Evolutionary conservation across 92 coral and sea anemone genomes (phyloP), one percentile per base, ranked within the genome.

Genomic region (Palythoa heliodiscus): DNA sequence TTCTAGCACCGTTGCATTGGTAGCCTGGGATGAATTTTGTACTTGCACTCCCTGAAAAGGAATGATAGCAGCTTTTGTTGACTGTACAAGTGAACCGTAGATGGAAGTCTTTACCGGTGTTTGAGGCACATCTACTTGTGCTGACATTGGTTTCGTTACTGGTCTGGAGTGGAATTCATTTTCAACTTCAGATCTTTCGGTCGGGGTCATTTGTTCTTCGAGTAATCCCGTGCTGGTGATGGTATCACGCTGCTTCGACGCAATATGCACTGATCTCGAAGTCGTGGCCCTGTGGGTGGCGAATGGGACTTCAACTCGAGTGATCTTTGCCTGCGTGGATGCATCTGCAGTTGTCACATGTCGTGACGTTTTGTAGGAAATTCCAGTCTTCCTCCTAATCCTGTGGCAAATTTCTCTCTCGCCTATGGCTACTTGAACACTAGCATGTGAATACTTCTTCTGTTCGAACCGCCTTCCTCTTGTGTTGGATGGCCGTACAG

Each of bases 361-460:
- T 13, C 38, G 22, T 48, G 16, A 50, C 5, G 72, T 48, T 22
- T 24, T 63, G 11, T n/a, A 19, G 14, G 50, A 38, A 11, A 37
- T 12, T 11, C 14, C 70, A 47, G 38, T 19, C 14, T 11, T 53
- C 48, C 11, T 75, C 19, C 52, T 23, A 43, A 11, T 17, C 7
- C 47, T 38, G 11, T n/a, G 40, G n/a, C 54, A 22, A 23, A 64
- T 20, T 64, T 66, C 83, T 10, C 39, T 43, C 57, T 37, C 83
- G 40, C 72, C 83, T 38, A 24, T 79, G 9, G 22, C 83, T 35
- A 10, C 83, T 63, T 79, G 83, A 4, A 79, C 72, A 63, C 73
- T 40, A 11, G 73, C 83, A 79, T 79, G 55, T 23, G 23, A 55
- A 13, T 3, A 25, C 37, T 58, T 78, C 37, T 79, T 79, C 11